These are phyloP conservation scores for Planiliza haematocheilus DNA, from an alignment of 2,113 vertebrate genomes.

Conservation along the genomic window DNA sequence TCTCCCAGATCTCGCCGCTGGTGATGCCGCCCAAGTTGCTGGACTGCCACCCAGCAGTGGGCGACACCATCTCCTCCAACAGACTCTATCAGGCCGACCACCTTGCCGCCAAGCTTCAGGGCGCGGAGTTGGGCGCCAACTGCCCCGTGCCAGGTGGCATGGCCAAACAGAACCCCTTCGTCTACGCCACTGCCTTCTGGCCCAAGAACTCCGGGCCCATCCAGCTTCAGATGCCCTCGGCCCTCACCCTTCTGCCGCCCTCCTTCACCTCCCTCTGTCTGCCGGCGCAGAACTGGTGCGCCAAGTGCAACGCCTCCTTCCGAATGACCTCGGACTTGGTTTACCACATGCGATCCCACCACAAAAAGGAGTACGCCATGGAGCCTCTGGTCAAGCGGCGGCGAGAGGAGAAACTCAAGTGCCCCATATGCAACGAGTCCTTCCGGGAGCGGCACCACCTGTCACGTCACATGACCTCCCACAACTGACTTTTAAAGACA, in stretches of 20 bases:
- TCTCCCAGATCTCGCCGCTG: conserved; percentile 88
- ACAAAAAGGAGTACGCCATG: conserved; percentile 96
- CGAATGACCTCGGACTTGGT: conserved; percentile 99
- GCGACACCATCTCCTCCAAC: conserved; percentile 85
- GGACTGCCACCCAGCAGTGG: conserved; percentile 87
- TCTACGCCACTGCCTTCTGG: conserved; percentile 95
- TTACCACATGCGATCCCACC: conserved; percentile 98
- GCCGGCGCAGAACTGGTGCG: conserved; percentile 98
- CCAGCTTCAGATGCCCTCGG: conserved; percentile 94
- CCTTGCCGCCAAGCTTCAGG: conserved; percentile 89
- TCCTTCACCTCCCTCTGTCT: conserved; percentile 97
- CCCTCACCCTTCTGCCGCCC: conserved; percentile 94
- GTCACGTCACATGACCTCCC: conserved; percentile 98
- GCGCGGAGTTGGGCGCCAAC: conserved; percentile 84
- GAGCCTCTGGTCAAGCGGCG: conserved; percentile 94
- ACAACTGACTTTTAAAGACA: conserved; percentile 85
- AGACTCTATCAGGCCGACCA: conserved; percentile 91
- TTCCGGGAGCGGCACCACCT: conserved; percentile 98
- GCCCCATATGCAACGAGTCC: conserved; percentile 97
- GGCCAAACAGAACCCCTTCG: conserved; percentile 93
- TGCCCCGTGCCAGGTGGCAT: conserved; percentile 84
- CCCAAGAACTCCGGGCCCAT: conserved; percentile 92
- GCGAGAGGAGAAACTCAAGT: conserved; percentile 98
- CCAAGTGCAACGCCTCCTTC: conserved; percentile 98
- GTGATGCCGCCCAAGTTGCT: conserved; percentile 92